Percentiles rank a stretch among this genome's conserved stretches.
Evolutionary conservation across 2,888 invertebrate species (phyloP).

Genomic region (Chironomus tentans): DNA sequence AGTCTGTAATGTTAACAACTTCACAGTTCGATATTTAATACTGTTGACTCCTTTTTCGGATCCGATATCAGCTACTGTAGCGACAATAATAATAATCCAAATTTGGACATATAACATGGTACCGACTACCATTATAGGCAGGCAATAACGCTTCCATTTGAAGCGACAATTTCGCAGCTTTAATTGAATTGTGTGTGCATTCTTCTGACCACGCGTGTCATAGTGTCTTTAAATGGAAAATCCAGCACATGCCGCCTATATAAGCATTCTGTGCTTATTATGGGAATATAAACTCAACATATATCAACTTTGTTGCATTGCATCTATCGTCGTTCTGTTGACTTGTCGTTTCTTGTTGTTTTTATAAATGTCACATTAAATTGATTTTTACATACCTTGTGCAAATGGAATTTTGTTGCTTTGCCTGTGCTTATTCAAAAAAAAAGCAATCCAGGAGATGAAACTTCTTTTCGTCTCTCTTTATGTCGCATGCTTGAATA

Average conservation of each 20-base stretch:
- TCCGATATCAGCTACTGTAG: not conserved
- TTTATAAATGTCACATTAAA: slow-evolving; percentile 10
- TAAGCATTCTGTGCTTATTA: not conserved
- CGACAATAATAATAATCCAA: not conserved
- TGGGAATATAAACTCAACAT: not conserved
- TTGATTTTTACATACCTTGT: not conserved
- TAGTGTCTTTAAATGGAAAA: slow-evolving; percentile 19
- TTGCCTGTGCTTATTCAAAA: too few relatives aligned
- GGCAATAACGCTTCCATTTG: not conserved
- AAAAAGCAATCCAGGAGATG: too few relatives aligned
- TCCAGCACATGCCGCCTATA: not conserved
- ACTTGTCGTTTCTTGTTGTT: not conserved
- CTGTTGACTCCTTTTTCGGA: not conserved
- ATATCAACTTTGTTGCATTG: slow-evolving; percentile 11
- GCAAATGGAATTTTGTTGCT: too few relatives aligned
- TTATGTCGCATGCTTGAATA: too few relatives aligned
- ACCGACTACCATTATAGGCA: not conserved
- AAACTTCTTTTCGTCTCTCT: too few relatives aligned
- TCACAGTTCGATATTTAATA: not conserved
- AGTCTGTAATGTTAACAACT: not conserved
- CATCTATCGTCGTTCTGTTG: not conserved
- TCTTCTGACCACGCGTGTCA: slow-evolving; percentile 5
- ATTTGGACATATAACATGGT: not conserved
- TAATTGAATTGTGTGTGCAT: slow-evolving; percentile 11
- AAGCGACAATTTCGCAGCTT: slow-evolving; percentile 10